Percentiles rank a stretch among this genome's conserved stretches.
These are phyloP conservation scores for Enteromius anoplus DNA, from an alignment of 2,797 vertebrate genomes.

Conservation along the genomic window DNA sequence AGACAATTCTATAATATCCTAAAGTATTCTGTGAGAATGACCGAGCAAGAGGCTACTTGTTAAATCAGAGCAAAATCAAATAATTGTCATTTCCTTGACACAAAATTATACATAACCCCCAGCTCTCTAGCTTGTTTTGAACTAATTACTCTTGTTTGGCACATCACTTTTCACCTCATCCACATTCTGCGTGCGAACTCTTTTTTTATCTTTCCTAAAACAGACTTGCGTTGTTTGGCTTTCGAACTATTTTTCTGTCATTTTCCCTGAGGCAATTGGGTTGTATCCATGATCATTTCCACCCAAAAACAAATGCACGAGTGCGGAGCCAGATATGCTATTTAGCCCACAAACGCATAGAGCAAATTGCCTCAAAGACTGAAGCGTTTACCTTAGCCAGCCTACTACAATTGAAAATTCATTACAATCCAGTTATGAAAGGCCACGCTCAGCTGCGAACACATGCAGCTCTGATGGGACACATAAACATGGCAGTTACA, in stretches of 20 bases:
- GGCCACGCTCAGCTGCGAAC: not conserved
- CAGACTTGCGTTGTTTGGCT: conserved; percentile 13
- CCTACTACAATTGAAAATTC: conserved; percentile 24
- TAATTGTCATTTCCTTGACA: conserved; percentile 5
- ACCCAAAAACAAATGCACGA: conserved; percentile 38
- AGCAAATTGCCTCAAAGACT: conserved; percentile 24
- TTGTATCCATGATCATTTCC: conserved; percentile 18
- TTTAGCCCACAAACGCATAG: not conserved
- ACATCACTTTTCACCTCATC: conserved; percentile 4
- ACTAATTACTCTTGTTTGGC: not conserved
- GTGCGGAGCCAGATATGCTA: not conserved
- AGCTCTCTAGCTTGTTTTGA: conserved; percentile 13
- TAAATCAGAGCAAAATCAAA: conserved; percentile 4
- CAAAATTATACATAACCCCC: conserved; percentile 1
- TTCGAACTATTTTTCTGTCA: conserved; percentile 24
- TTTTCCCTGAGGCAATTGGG: conserved; percentile 18
- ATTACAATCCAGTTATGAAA: conserved; percentile 15
- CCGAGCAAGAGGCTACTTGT: not conserved
- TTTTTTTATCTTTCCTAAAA: conserved; percentile 32
- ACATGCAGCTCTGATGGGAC: conserved; percentile 10
- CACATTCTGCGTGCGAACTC: not conserved
- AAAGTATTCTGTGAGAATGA: conserved; percentile 4
- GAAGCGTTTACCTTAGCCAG: conserved; percentile 7
- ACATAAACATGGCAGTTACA: conserved; percentile 20
- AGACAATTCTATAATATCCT: not conserved